Evolutionary conservation across 1,140 invertebrate species (phyloP).

Genomic region (Zaprionus africanus): DNA sequence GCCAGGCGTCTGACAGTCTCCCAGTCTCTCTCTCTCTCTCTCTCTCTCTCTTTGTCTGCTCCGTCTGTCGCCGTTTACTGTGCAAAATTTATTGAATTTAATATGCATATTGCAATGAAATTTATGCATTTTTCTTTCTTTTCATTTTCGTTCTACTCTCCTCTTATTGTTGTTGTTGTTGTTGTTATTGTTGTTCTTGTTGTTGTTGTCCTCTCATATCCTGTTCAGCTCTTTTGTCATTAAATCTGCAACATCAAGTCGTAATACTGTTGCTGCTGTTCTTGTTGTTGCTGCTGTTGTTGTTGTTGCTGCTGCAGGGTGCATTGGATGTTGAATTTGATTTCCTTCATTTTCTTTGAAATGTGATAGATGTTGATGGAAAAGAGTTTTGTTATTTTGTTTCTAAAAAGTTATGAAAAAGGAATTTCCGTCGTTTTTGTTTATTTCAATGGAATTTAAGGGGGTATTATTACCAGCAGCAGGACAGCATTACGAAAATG

Average conservation of each 20-base stretch:
- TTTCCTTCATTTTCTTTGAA: slow-evolving; percentile 19
- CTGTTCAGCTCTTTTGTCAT: slow-evolving; percentile 48
- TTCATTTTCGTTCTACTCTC: slow-evolving; percentile 1
- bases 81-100: slow-evolving; percentile 78
- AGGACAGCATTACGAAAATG: no score
- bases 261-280: slow-evolving; percentile 32
- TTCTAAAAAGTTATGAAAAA: background rate
- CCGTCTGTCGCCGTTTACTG: slow-evolving; percentile 12
- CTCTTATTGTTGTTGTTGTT: background rate
- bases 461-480: background rate
- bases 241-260: slow-evolving; percentile 52
- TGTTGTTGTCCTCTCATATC: slow-evolving; percentile 1
- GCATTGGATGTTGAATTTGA: slow-evolving; percentile 46
- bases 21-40: background rate
- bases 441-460: background rate
- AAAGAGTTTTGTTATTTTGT: slow-evolving; percentile 26
- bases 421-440: background rate
- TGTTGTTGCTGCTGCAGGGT: background rate
- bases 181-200: background rate
- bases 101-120: slow-evolving; percentile 78
- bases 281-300: background rate
- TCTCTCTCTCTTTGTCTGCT: background rate
- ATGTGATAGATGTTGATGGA: slow-evolving; percentile 17
- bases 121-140: slow-evolving; percentile 58
- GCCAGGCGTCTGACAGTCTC: slow-evolving; percentile 17